A percentile compares a stretch with the other conserved stretches of the same genome.
phyloP scores from a whole-genome alignment of 23 tunicate genomes.

The Ciona savignyi region DNA sequence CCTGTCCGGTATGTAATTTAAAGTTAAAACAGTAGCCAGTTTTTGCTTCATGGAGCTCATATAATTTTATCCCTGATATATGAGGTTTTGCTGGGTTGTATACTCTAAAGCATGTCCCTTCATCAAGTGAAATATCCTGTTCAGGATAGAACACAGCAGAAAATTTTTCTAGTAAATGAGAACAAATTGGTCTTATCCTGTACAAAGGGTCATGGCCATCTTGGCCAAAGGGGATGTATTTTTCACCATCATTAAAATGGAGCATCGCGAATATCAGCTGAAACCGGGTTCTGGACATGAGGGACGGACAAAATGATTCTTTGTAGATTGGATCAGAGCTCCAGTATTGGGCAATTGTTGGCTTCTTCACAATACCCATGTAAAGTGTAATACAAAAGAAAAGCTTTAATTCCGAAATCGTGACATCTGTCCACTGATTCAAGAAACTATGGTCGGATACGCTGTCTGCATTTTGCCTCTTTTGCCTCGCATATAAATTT shows the following conservation, averaged over 20 bases:
- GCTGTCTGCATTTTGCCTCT: not conserved
- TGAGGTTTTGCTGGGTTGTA: not conserved
- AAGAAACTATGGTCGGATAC: not conserved
- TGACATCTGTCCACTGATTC: not conserved
- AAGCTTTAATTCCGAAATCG: not conserved
- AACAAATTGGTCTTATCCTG: not conserved
- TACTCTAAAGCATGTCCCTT: not conserved
- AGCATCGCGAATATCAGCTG: not conserved
- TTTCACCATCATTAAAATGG: not conserved
- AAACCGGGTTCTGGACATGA: not conserved
- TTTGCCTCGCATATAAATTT: not conserved
- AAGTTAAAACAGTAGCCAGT: not conserved
- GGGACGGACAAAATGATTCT: not conserved
- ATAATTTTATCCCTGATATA: not conserved
- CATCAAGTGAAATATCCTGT: not conserved
- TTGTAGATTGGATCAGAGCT: not conserved
- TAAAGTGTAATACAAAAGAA: not conserved
- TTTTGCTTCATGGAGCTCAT: not conserved
- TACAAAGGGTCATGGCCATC: not conserved
- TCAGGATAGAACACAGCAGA: not conserved
- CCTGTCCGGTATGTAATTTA: not conserved
- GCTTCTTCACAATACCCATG: not conserved
- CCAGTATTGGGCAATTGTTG: not conserved
- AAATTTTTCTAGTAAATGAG: not conserved
- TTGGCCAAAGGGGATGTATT: not conserved